Evolutionary conservation across 2,797 vertebrate species (phyloP).

Genomic region (Linurgus olivaceus): DNA sequence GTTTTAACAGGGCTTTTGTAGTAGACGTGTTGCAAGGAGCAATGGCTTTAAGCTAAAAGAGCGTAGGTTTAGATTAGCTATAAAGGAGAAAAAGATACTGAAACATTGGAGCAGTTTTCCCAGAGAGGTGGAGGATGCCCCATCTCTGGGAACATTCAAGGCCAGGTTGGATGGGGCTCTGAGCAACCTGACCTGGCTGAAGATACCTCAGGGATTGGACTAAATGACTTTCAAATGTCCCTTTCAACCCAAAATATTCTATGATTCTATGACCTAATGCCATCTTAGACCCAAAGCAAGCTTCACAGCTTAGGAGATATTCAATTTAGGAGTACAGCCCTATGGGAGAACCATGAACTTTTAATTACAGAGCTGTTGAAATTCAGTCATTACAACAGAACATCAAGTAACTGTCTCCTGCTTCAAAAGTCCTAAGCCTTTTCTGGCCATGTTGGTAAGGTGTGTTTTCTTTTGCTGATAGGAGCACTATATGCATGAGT

Average conservation of each 20-base stretch:
- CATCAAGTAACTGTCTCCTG: not conserved
- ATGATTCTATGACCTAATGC: not conserved
- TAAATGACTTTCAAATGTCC: not conserved
- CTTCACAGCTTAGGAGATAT: not conserved
- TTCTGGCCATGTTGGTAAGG: not conserved
- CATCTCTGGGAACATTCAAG: not conserved
- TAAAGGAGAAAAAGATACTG: not conserved
- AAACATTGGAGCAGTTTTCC: not conserved
- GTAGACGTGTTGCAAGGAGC: not conserved
- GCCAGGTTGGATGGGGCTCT: not conserved
- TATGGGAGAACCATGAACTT: not conserved
- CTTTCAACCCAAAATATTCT: not conserved
- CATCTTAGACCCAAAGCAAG: not conserved
- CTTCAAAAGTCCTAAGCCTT: not conserved
- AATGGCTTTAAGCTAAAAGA: not conserved
- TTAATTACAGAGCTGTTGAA: not conserved
- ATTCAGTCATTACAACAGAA: not conserved
- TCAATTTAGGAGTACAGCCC: not conserved
- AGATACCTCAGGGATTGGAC: not conserved
- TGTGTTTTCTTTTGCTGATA: not conserved
- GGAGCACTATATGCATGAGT: fast-evolving
- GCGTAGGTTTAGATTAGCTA: not conserved
- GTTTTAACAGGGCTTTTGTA: not conserved
- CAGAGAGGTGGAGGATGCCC: not conserved
- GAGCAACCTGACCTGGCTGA: not conserved